These are phyloP conservation scores for Dasyurus viverrinus DNA, from an alignment of 2,113 vertebrate genomes.

Conservation along the genomic window DNA sequence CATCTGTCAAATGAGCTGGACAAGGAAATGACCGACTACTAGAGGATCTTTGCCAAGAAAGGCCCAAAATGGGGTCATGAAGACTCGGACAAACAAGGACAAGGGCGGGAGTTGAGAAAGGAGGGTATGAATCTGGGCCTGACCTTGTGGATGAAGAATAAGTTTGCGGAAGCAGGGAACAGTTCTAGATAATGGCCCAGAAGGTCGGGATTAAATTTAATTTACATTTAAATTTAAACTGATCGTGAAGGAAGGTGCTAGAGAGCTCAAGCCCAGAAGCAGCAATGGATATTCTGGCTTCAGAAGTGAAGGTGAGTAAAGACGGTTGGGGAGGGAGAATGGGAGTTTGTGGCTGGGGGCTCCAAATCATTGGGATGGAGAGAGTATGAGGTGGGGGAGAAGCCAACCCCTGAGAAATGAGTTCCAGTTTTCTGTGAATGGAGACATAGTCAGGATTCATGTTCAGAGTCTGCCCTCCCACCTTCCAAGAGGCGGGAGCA, in stretches of 20 bases:
- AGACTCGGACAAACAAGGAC: not conserved
- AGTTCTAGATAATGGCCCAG: too few species aligned
- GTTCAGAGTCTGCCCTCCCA: not conserved
- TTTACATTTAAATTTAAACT: too few species aligned
- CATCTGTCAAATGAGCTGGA: not conserved
- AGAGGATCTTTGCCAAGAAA: not conserved
- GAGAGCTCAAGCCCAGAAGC: too few species aligned
- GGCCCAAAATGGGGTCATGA: not conserved
- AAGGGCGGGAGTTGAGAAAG: too few species aligned
- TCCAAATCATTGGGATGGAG: not conserved
- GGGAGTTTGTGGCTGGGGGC: not conserved
- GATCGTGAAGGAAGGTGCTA: too few species aligned
- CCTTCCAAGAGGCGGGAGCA: too few species aligned
- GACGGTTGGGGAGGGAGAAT: too few species aligned
- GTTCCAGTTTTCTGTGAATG: not conserved
- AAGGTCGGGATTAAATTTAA: too few species aligned
- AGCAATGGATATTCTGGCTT: too few species aligned
- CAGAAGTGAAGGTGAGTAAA: not conserved
- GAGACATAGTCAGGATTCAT: not conserved
- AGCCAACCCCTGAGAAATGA: not conserved
- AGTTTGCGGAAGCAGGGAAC: too few species aligned
- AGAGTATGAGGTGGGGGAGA: too few species aligned
- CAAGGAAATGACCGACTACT: not conserved
- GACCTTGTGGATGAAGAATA: not conserved
- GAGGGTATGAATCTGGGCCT: too few species aligned